phyloP scores from a whole-genome alignment of 2,113 vertebrate species.

The Sclerurus mexicanus region DNA sequence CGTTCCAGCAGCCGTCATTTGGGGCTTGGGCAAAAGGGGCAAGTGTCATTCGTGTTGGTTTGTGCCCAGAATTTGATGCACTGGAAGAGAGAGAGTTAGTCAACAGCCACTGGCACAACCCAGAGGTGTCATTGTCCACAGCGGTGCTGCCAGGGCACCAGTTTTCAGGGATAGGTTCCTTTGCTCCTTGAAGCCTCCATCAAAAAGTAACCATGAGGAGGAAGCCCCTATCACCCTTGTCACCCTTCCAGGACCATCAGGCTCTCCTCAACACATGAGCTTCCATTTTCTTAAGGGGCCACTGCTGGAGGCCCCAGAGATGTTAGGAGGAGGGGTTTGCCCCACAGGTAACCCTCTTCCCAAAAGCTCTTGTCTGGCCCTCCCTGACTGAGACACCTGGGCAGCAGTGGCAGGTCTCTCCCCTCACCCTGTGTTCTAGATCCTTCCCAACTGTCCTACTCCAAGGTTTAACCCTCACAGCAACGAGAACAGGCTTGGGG shows the following conservation, averaged over 20 bases:
- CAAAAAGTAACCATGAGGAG: not conserved
- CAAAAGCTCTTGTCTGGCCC: not conserved
- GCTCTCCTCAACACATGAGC: not conserved
- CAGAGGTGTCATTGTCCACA: not conserved
- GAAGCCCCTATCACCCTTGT: not conserved
- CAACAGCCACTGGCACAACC: not conserved
- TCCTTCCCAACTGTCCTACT: not conserved
- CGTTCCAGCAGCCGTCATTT: slow-evolving; percentile 65
- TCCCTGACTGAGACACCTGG: not conserved
- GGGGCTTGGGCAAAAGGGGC: slow-evolving; percentile 83
- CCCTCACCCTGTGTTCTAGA: not conserved
- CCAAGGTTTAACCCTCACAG: not conserved
- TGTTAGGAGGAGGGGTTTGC: not conserved
- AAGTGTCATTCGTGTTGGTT: slow-evolving; percentile 82
- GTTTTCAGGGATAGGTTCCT: not conserved
- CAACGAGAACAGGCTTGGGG: not conserved
- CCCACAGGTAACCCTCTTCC: not conserved
- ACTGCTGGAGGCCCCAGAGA: not conserved
- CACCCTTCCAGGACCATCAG: not conserved
- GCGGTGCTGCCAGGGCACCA: not conserved
- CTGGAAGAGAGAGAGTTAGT: slow-evolving; percentile 68
- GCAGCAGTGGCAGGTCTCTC: not conserved
- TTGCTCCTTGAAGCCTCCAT: not conserved
- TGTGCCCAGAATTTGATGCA: slow-evolving; percentile 89
- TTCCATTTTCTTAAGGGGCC: not conserved